Evolutionary conservation across 2,797 vertebrate species (phyloP).

Genomic region (Chelon auratus): DNA sequence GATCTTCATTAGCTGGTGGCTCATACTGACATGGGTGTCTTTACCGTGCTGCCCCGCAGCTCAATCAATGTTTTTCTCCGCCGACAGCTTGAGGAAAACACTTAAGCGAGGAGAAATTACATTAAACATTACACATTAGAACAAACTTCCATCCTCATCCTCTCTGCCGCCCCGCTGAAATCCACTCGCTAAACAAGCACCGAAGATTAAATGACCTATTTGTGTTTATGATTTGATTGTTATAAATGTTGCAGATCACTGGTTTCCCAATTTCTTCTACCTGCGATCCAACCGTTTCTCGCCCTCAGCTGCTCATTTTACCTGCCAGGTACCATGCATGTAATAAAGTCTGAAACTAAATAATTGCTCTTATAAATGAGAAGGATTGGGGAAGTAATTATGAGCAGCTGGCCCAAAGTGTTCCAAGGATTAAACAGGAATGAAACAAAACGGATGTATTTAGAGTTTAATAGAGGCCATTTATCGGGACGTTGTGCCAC

Average conservation of each 20-base stretch:
- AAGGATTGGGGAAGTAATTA: constrained; percentile 55
- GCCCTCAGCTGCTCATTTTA: constrained; percentile 85
- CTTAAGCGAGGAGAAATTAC: constrained; percentile 49
- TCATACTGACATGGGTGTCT: constrained; percentile 2
- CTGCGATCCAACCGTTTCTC: constrained; percentile 72
- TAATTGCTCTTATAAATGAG: constrained; percentile 24
- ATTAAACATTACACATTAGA: constrained; percentile 24
- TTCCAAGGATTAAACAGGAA: constrained; percentile 14
- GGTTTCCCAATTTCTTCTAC: constrained; percentile 84
- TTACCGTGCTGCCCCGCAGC: no score
- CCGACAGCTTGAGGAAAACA: constrained; percentile 60
- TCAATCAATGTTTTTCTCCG: constrained; percentile 14
- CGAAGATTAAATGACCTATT: constrained; percentile 85
- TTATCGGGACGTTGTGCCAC: constrained; percentile 47
- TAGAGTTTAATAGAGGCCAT: constrained; percentile 64
- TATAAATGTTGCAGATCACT: constrained; percentile 88
- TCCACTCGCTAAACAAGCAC: constrained; percentile 64
- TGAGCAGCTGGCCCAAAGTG: constrained; percentile 29
- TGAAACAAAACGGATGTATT: constrained; percentile 32
- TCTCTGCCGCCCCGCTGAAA: constrained; percentile 37
- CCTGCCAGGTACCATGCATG: constrained; percentile 6
- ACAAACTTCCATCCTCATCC: constrained; percentile 59
- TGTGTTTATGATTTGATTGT: constrained; percentile 89
- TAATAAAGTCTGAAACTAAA: constrained; percentile 60
- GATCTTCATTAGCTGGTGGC: constrained; percentile 62